Conservation (phyloP, 2,113 vertebrate genomes). For the Nothoprocta pentlandii region DNA sequence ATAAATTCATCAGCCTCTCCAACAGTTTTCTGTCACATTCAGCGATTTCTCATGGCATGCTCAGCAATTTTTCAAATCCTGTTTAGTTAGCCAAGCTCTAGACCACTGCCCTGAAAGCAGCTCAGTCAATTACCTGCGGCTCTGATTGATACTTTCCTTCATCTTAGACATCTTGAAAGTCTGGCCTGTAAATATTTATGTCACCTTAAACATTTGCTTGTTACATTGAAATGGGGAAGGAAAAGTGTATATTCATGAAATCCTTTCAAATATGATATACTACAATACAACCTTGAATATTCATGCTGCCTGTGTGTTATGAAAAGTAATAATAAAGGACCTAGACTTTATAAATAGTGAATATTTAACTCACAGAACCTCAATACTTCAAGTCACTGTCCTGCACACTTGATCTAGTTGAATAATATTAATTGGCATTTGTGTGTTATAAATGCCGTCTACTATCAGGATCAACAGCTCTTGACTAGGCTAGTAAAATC, state of each 20-base stretch:
- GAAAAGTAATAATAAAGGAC: neutral
- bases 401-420: neutral
- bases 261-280: neutral
- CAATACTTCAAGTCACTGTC: neutral
- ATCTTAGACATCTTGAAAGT: neutral
- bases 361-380: neutral
- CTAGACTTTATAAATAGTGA: neutral
- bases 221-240: neutral
- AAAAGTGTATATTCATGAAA: neutral
- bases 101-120: too few relatives aligned
- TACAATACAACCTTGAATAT: neutral
- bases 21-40: too few relatives aligned
- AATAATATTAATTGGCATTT: constrained; percentile 3
- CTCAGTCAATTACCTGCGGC: too few relatives aligned
- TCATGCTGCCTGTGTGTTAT: neutral
- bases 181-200: neutral
- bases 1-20: too few relatives aligned
- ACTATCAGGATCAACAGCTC: constrained; percentile 23
- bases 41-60: too few relatives aligned
- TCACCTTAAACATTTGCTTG: neutral
- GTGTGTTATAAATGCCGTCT: neutral
- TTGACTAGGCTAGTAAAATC: neutral
- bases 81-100: too few relatives aligned
- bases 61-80: too few relatives aligned
- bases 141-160: neutral